Conservation (phyloP, 2,888 invertebrate genomes). For the Sinelater perroti region DNA sequence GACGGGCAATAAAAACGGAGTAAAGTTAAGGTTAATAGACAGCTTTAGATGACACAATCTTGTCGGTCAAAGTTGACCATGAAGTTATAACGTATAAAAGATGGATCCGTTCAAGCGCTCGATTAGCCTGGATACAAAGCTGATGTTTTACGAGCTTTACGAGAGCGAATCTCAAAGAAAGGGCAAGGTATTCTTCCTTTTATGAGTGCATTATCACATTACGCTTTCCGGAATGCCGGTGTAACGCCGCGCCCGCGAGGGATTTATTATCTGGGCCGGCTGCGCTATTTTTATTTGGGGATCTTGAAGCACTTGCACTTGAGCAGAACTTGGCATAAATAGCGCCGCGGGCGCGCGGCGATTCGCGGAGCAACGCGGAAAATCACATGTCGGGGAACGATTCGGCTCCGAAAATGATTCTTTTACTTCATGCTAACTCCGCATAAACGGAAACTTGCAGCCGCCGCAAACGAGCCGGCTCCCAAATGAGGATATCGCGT, state of each 20-base stretch:
- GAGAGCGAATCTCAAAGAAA: constrained; percentile 16
- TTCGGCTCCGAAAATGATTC: constrained; percentile 7
- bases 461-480: background rate
- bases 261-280: too few species aligned
- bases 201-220: constrained; percentile 14
- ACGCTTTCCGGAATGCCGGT: constrained; percentile 2
- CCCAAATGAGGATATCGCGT: constrained; percentile 31
- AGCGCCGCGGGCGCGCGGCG: too few species aligned
- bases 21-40: constrained; percentile 12
- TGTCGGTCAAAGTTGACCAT: constrained; percentile 12
- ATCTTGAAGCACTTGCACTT: too few species aligned
- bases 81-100: constrained; percentile 22
- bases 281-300: too few species aligned
- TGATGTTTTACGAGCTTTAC: constrained; percentile 21
- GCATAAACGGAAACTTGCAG: constrained; percentile 20
- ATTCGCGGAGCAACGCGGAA: too few species aligned
- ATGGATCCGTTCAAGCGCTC: constrained; percentile 22
- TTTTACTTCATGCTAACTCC: constrained; percentile 24
- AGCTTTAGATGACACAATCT: constrained; percentile 13
- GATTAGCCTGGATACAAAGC: constrained; percentile 17
- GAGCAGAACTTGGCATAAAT: too few species aligned
- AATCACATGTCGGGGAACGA: constrained; percentile 18
- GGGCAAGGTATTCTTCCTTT: constrained; percentile 14
- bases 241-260: background rate
- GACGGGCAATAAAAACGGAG: constrained; percentile 9